phyloP scores from a whole-genome alignment of 2,888 invertebrate genomes.

The Ischnura elegans region DNA sequence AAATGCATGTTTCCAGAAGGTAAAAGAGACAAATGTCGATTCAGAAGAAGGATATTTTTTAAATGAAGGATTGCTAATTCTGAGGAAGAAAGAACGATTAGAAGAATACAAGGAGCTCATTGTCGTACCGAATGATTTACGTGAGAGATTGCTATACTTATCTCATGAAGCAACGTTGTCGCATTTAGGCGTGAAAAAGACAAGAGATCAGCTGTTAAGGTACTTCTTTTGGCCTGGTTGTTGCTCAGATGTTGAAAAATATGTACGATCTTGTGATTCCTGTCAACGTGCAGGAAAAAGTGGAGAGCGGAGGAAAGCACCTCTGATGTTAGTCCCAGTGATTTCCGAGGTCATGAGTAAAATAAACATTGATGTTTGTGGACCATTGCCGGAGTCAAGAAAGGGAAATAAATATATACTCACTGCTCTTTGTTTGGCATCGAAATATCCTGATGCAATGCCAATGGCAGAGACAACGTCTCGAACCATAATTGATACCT shows the following conservation, averaged over 20 bases:
- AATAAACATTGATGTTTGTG: background rate
- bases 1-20: background rate
- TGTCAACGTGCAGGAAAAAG: background rate
- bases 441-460: background rate
- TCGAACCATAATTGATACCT: background rate
- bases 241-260: background rate
- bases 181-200: background rate
- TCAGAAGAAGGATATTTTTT: background rate
- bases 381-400: background rate
- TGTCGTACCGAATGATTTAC: background rate
- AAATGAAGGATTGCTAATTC: background rate
- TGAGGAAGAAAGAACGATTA: background rate
- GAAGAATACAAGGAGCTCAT: background rate
- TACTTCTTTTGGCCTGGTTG: too few species aligned
- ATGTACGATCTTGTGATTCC: background rate
- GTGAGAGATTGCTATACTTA: background rate
- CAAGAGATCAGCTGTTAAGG: background rate
- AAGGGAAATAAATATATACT: background rate
- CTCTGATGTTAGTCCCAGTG: background rate
- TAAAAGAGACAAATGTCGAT: background rate
- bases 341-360: background rate
- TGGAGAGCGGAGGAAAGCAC: background rate
- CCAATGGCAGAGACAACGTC: background rate
- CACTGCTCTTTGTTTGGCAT: background rate
- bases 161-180: background rate